Conservation (phyloP, 2,797 vertebrate species). For the Lepus townsendii region DNA sequence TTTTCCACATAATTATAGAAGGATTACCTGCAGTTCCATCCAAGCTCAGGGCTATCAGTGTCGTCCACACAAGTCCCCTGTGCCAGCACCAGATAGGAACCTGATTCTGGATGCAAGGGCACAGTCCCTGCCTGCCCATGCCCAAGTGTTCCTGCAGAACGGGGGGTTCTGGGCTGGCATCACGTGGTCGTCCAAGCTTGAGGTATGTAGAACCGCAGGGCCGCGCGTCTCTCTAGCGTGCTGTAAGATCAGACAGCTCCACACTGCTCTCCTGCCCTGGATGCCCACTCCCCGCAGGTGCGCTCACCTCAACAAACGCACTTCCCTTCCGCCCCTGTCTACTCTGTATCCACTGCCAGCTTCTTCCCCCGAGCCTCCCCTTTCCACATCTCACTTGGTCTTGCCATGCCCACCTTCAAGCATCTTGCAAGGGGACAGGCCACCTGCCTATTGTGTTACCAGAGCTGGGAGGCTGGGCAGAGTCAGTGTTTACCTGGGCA, state of each 20-base stretch:
- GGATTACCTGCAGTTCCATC: not conserved
- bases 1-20: conserved; percentile 37
- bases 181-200: not conserved
- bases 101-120: conserved; percentile 52
- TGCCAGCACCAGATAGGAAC: not conserved
- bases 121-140: not conserved
- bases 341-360: not conserved
- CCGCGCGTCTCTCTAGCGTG: not conserved
- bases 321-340: not conserved
- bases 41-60: not conserved
- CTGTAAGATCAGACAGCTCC: not conserved
- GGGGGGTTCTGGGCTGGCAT: not conserved
- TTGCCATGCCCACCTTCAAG: not conserved
- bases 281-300: not conserved
- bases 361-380: not conserved
- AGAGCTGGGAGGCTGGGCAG: not conserved
- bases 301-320: not conserved
- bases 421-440: not conserved
- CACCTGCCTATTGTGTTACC: not conserved
- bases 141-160: not conserved
- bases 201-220: not conserved
- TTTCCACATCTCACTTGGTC: not conserved
- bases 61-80: not conserved
- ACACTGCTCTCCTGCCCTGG: not conserved
- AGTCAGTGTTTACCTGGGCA: conserved; percentile 19